Conservation (phyloP, 2,797 vertebrate species). For the Smutsia gigantea region DNA sequence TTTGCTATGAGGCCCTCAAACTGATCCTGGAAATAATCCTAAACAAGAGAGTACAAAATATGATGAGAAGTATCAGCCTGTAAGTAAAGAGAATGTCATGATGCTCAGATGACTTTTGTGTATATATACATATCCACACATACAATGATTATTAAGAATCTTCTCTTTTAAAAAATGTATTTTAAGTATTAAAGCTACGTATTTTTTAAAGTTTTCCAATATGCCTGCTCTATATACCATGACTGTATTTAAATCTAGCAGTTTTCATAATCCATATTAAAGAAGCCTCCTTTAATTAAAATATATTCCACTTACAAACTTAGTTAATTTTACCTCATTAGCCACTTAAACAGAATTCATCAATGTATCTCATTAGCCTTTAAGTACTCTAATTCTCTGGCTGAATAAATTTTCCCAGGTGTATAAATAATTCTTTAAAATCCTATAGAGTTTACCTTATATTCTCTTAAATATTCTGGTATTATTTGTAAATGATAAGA, state of each 20-base stretch:
- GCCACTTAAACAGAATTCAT: not conserved
- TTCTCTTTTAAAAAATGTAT: not conserved
- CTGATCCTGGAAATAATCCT: not conserved
- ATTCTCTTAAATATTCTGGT: not conserved
- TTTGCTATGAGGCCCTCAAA: not conserved
- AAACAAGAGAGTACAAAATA: not conserved
- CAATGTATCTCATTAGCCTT: not conserved
- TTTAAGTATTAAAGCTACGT: not conserved
- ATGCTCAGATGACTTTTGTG: not conserved
- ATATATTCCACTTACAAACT: not conserved
- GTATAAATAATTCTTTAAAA: constrained; percentile 6
- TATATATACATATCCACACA: not conserved
- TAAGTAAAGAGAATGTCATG: not conserved
- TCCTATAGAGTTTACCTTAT: not conserved
- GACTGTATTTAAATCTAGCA: not conserved
- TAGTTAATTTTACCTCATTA: constrained; percentile 17
- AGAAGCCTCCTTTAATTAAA: not conserved
- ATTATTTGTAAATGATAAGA: not conserved
- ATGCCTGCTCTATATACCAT: not conserved
- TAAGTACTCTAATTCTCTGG: constrained; percentile 8
- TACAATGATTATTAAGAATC: not conserved
- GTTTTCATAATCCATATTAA: not conserved
- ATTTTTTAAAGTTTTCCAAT: not conserved
- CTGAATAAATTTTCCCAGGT: not conserved
- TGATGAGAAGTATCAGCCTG: not conserved